Conservation (phyloP, 1,140 invertebrate genomes). For the Episyrphus balteatus region DNA sequence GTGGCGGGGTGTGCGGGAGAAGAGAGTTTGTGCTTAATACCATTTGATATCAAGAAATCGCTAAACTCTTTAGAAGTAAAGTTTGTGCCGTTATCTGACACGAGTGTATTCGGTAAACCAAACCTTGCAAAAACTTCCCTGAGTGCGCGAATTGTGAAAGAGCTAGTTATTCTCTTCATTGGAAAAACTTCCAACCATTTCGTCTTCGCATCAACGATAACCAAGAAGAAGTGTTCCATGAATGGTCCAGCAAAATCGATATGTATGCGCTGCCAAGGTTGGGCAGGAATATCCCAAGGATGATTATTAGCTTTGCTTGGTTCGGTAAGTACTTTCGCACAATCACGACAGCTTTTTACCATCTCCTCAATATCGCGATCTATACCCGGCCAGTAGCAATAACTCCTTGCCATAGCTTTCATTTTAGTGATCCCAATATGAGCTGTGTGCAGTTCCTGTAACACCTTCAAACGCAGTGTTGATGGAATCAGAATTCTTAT, state of each 20-base stretch:
- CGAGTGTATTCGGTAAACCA: conserved; percentile 5
- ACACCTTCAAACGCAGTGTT: conserved; percentile 12
- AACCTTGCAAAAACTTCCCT: conserved; percentile 9
- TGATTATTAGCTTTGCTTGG: conserved; percentile 2
- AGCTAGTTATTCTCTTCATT: no score
- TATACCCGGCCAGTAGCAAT: conserved; percentile 39
- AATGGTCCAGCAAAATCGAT: conserved; percentile 22
- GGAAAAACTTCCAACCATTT: conserved; percentile 24
- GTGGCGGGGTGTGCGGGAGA: no score
- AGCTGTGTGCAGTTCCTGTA: conserved; percentile 30
- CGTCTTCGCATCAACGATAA: conserved; percentile 22
- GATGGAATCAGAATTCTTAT: conserved; percentile 18
- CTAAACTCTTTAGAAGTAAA: conserved; percentile 7
- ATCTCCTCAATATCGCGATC: conserved; percentile 33
- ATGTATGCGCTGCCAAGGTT: conserved; percentile 2
- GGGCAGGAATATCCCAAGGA: conserved; percentile 2
- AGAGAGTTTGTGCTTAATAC: no score
- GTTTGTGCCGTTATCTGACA: conserved; percentile 11
- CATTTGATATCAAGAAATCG: no score
- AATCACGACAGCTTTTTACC: conserved; percentile 1
- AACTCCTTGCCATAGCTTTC: conserved; percentile 33
- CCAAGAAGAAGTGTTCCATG: conserved; percentile 12
- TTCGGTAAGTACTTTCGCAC: not conserved
- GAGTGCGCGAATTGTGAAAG: not conserved
- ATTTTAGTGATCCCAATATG: conserved; percentile 38